phyloP scores from a whole-genome alignment of 2,113 vertebrate species.

The Loxodonta africana region DNA sequence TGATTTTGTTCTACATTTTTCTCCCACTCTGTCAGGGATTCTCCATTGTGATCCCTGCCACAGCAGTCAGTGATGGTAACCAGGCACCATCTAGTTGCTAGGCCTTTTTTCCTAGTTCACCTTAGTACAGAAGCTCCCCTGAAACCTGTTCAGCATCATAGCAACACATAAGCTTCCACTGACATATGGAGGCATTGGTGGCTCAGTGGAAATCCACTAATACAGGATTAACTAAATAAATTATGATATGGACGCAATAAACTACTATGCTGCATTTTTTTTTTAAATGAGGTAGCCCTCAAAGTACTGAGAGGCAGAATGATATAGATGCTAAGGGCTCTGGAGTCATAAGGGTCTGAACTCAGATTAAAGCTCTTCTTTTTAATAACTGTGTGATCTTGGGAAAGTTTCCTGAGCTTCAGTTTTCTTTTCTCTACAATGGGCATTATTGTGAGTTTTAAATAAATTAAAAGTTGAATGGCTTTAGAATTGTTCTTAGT shows the following conservation, averaged over 20 bases:
- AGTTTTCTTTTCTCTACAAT: constrained; percentile 45
- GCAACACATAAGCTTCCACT: not conserved
- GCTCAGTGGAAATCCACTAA: not conserved
- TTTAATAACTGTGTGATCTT: constrained; percentile 43
- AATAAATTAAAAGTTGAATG: constrained; percentile 35
- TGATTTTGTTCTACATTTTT: no score
- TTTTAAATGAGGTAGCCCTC: not conserved
- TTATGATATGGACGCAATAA: constrained; percentile 35
- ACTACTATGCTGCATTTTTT: not conserved
- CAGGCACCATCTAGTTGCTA: not conserved
- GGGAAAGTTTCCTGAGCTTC: constrained; percentile 28
- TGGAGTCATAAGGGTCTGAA: not conserved
- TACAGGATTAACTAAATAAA: not conserved
- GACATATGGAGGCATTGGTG: not conserved
- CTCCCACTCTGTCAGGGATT: no score
- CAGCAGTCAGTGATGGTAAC: no score
- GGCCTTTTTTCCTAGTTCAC: not conserved
- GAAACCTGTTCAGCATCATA: not conserved
- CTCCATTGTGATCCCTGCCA: no score
- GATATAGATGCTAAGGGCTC: not conserved
- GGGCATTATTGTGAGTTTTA: constrained; percentile 22
- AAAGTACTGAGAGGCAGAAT: constrained; percentile 15
- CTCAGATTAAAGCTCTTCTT: not conserved
- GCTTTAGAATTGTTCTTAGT: constrained; percentile 17
- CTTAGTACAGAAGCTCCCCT: not conserved